Conservation (phyloP, 2,888 invertebrate species). For the Eulithis testata region DNA sequence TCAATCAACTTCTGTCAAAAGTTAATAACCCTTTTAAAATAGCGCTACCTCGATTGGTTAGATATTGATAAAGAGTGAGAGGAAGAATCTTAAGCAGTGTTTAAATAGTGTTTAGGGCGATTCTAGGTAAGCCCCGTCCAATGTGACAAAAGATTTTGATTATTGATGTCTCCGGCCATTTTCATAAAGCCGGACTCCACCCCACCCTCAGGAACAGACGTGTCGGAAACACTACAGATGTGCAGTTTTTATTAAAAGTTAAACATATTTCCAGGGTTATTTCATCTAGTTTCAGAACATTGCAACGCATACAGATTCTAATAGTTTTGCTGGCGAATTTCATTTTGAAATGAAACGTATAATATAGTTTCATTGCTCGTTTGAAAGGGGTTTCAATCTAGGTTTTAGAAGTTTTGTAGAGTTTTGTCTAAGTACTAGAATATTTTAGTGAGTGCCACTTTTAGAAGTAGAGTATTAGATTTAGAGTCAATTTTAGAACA, state of each 20-base stretch:
- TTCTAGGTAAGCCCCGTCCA: too few species aligned
- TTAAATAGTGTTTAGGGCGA: too few species aligned
- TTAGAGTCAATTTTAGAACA: too few species aligned
- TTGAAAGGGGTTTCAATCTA: neutral
- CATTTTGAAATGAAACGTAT: neutral
- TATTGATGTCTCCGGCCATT: too few species aligned
- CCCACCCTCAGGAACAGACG: neutral
- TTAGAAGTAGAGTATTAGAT: too few species aligned
- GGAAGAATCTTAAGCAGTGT: too few species aligned
- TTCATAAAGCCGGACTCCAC: neutral
- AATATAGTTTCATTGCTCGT: neutral
- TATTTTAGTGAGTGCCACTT: too few species aligned
- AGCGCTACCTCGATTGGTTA: too few species aligned
- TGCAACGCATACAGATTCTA: neutral
- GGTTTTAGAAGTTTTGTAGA: neutral
- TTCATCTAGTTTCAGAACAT: constrained; percentile 1
- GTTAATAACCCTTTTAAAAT: too few species aligned
- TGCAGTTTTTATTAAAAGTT: constrained; percentile 5
- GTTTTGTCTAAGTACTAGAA: neutral
- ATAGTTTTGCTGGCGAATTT: neutral
- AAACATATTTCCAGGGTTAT: neutral
- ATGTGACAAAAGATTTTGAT: too few species aligned
- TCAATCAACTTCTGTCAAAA: too few species aligned
- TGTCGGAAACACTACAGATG: constrained; percentile 5
- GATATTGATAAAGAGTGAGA: too few species aligned